A percentile compares a stretch with the other conserved stretches of the same genome.
Conservation (phyloP, 2,797 vertebrate species). For the Nyctalus aviator region DNA sequence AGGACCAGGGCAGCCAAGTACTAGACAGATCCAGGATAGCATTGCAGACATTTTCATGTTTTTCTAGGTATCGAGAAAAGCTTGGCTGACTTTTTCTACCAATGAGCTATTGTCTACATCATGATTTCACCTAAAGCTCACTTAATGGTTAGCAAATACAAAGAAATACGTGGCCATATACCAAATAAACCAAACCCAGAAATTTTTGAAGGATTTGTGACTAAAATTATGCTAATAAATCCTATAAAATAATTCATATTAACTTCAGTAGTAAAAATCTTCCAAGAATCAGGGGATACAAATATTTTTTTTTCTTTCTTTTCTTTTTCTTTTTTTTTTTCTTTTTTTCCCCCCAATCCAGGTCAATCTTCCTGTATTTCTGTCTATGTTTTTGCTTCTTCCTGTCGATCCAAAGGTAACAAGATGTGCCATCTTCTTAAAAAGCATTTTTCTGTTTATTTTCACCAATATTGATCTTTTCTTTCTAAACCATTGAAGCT, state of each 20-base stretch:
- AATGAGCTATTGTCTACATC: conserved; percentile 1
- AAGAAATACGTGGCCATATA: not conserved
- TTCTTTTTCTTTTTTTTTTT: too few species aligned
- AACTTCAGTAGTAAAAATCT: not conserved
- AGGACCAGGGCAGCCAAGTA: not conserved
- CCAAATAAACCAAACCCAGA: not conserved
- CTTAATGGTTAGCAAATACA: conserved; percentile 3
- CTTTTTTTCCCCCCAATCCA: not conserved
- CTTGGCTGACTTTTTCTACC: not conserved
- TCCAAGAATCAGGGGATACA: not conserved
- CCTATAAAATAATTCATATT: conserved; percentile 9
- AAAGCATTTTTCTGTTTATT: not conserved
- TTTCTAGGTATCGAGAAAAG: not conserved
- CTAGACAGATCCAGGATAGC: not conserved
- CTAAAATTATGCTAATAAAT: not conserved
- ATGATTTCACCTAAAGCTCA: not conserved
- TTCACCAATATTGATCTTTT: not conserved
- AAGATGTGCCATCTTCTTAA: not conserved
- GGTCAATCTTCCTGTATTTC: not conserved
- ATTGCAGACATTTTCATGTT: not conserved
- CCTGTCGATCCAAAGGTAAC: not conserved
- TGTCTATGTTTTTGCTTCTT: not conserved
- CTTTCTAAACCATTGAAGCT: not conserved
- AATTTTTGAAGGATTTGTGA: not conserved
- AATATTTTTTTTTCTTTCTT: too few species aligned